phyloP scores from a whole-genome alignment of 1,140 invertebrate genomes.

The Pogonognathellus flavescens region DNA sequence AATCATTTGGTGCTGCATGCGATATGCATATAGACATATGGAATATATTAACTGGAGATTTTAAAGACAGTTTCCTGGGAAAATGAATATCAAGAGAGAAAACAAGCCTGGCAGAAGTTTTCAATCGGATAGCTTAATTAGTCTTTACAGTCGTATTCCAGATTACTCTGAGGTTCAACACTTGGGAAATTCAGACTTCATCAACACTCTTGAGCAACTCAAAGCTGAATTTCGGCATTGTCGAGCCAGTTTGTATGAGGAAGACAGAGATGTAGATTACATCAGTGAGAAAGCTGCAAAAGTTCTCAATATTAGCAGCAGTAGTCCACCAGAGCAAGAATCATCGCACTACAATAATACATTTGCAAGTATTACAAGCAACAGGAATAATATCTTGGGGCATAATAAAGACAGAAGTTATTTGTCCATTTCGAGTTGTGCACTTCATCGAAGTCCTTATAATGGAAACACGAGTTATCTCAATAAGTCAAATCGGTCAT shows the following conservation, averaged over 20 bases:
- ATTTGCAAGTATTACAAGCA: background rate
- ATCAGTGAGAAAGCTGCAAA: slow-evolving; percentile 50
- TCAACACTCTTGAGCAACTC: slow-evolving; percentile 62
- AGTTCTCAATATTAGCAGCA: slow-evolving; percentile 38
- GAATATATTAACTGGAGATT: background rate
- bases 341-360: background rate
- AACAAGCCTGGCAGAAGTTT: background rate
- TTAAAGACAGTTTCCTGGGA: background rate
- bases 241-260: slow-evolving; percentile 55
- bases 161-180: slow-evolving; percentile 66
- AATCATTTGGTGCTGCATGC: no score
- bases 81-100: slow-evolving; percentile 23
- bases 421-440: slow-evolving; percentile 58
- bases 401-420: slow-evolving; percentile 3
- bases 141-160: slow-evolving; percentile 63
- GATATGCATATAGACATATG: background rate
- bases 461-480: background rate
- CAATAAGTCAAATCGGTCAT: slow-evolving; percentile 1
- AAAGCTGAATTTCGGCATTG: slow-evolving; percentile 65
- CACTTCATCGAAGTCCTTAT: slow-evolving; percentile 50
- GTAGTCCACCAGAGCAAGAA: background rate
- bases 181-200: slow-evolving; percentile 66
- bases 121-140: slow-evolving; percentile 52
- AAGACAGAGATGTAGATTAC: slow-evolving; percentile 59
- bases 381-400: slow-evolving; percentile 14